Percentiles rank a stretch among this genome's conserved stretches.
phyloP scores from a whole-genome alignment of 2,888 invertebrate genomes.

The Toxonevra muliebris region DNA sequence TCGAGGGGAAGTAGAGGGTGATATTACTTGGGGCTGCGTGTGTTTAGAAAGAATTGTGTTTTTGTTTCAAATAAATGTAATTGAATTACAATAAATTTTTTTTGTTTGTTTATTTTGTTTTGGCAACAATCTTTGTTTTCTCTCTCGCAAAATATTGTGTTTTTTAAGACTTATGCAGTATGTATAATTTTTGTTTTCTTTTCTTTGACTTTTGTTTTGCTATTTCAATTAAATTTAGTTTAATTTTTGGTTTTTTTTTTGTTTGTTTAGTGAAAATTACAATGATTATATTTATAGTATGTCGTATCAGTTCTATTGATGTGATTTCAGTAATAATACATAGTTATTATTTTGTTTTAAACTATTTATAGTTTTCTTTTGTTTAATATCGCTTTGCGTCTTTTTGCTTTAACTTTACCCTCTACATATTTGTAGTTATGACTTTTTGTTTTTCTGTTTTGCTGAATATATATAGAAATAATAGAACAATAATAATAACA shows the following conservation, averaged over 20 bases:
- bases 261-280: slow-evolving; percentile 41
- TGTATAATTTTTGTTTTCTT: slow-evolving; percentile 19
- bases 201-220: slow-evolving; percentile 31
- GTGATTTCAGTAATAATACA: slow-evolving; percentile 19
- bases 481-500: slow-evolving; percentile 1
- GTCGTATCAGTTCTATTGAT: slow-evolving; percentile 44
- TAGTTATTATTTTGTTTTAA: background rate
- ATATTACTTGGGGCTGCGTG: too few species aligned
- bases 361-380: slow-evolving; percentile 21
- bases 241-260: slow-evolving; percentile 38
- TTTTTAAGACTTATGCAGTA: background rate
- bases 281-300: slow-evolving; percentile 14
- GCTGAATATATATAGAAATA: slow-evolving; percentile 22
- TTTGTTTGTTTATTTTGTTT: slow-evolving; percentile 46
- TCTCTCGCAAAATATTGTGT: slow-evolving; percentile 51
- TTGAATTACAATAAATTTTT: slow-evolving; percentile 6
- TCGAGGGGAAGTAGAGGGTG: too few species aligned
- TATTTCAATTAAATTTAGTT: slow-evolving; percentile 37
- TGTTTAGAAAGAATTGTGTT: too few species aligned
- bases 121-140: slow-evolving; percentile 62
- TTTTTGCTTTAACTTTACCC: slow-evolving; percentile 4
- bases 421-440: slow-evolving; percentile 23
- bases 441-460: slow-evolving; percentile 26
- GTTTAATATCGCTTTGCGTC: slow-evolving; percentile 17
- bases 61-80: too few species aligned